Evolutionary conservation across 2,888 invertebrate genomes (phyloP).

Genomic region (Apocheima hispidaria): DNA sequence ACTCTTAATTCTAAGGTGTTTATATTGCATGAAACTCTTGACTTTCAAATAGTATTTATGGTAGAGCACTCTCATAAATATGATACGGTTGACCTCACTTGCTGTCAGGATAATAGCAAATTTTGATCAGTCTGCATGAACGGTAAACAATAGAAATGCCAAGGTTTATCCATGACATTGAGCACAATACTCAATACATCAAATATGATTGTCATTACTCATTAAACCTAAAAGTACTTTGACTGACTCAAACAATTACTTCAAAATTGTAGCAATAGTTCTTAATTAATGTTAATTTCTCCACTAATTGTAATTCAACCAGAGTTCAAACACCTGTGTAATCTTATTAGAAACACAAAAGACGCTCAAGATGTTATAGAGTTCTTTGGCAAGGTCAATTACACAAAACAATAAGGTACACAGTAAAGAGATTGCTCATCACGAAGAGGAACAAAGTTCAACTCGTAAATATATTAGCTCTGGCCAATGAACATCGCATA

Average conservation of each 20-base stretch:
- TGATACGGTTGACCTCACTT: constrained; percentile 11
- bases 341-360: constrained; percentile 23
- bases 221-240: neutral
- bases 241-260: neutral
- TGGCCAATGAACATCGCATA: constrained; percentile 54
- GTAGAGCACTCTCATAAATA: constrained; percentile 2
- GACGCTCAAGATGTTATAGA: neutral
- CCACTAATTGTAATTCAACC: constrained; percentile 12
- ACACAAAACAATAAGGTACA: constrained; percentile 24
- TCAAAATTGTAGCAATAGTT: neutral
- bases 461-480: constrained; percentile 39
- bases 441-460: constrained; percentile 43
- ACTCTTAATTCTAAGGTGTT: too few species aligned
- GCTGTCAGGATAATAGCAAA: constrained; percentile 9
- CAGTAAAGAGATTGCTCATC: constrained; percentile 23
- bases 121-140: constrained; percentile 10
- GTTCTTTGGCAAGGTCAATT: constrained; percentile 12
- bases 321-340: constrained; percentile 30
- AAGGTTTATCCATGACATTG: constrained; percentile 20
- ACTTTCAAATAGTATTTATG: neutral
- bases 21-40: too few species aligned
- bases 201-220: constrained; percentile 13
- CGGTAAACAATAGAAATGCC: constrained; percentile 23
- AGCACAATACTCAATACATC: constrained; percentile 3
- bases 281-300: constrained; percentile 10